A percentile compares a stretch with the other conserved stretches of the same genome.
Evolutionary conservation across 2,888 invertebrate species (phyloP).

Genomic region (Ceramica pisi): DNA sequence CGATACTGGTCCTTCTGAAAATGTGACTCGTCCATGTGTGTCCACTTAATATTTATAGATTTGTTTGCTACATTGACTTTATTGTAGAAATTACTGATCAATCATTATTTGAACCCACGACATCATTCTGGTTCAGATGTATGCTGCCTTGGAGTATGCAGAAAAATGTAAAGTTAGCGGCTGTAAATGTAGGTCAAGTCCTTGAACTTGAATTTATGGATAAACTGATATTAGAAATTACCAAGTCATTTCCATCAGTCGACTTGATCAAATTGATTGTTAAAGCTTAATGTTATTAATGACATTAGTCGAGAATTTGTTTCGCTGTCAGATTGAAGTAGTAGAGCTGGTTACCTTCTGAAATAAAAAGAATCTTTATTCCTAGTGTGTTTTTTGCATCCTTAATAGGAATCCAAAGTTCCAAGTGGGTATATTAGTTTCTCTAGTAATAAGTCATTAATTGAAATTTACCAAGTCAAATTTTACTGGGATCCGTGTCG

Average conservation of each 20-base stretch:
- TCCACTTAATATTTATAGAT: too few relatives aligned
- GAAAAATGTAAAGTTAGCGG: neutral
- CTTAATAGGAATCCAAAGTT: too few relatives aligned
- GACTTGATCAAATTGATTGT: neutral
- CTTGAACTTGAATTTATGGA: neutral
- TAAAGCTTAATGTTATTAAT: too few relatives aligned
- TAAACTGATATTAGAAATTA: neutral
- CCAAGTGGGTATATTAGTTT: too few relatives aligned
- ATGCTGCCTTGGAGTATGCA: neutral
- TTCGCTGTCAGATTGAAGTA: neutral
- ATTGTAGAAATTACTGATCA: neutral
- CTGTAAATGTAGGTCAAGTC: neutral
- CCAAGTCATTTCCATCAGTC: neutral
- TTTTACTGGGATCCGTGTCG: too few relatives aligned
- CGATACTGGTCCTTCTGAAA: too few relatives aligned
- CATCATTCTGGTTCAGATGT: neutral
- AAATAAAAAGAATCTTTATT: too few relatives aligned
- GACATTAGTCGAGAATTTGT: neutral
- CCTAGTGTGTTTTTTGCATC: too few relatives aligned
- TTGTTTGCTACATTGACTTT: too few relatives aligned
- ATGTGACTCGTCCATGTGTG: too few relatives aligned
- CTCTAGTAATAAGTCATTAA: too few relatives aligned
- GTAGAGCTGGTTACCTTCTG: neutral
- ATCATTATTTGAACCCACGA: neutral
- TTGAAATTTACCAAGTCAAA: too few relatives aligned